These are phyloP conservation scores for Aphidius colemani DNA, from an alignment of 2,888 invertebrate genomes.

Conservation along the genomic window DNA sequence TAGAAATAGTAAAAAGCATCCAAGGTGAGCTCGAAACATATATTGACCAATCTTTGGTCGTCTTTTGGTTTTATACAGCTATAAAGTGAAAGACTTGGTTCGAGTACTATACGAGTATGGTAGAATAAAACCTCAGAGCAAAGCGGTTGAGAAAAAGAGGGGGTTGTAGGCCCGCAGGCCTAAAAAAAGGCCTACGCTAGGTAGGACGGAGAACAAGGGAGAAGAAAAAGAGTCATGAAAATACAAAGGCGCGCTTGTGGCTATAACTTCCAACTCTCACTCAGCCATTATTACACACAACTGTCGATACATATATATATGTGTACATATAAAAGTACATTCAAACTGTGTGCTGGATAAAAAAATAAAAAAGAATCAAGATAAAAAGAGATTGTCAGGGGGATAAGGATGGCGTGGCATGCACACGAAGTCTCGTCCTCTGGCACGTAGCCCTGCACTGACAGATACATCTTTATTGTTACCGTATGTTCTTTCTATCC, in stretches of 20 bases:
- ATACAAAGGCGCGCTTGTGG: slow-evolving; percentile 2
- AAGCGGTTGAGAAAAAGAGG: neutral
- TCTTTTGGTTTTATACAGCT: too few relatives aligned
- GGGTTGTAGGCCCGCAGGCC: slow-evolving; percentile 4
- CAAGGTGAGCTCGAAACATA: too few relatives aligned
- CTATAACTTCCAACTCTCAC: neutral
- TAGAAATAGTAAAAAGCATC: too few relatives aligned
- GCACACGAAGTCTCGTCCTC: slow-evolving; percentile 22
- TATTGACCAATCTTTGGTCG: too few relatives aligned
- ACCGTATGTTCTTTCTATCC: slow-evolving; percentile 15
- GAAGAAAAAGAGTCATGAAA: slow-evolving; percentile 2
- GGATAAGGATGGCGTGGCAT: slow-evolving; percentile 30
- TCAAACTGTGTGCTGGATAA: neutral
- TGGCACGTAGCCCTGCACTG: slow-evolving; percentile 34
- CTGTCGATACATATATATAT: too few relatives aligned
- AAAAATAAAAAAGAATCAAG: slow-evolving; percentile 16
- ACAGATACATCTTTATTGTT: slow-evolving; percentile 43
- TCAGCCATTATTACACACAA: neutral
- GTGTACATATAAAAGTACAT: neutral
- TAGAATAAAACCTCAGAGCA: too few relatives aligned
- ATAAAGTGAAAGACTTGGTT: too few relatives aligned
- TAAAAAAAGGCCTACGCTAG: slow-evolving; percentile 5
- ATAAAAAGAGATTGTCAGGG: slow-evolving; percentile 17
- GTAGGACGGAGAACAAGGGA: slow-evolving; percentile 12
- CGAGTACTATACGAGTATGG: too few relatives aligned